Evolutionary conservation across 64 coral and sea anemone species (phyloP).

Genomic region (Montipora capricornis): DNA sequence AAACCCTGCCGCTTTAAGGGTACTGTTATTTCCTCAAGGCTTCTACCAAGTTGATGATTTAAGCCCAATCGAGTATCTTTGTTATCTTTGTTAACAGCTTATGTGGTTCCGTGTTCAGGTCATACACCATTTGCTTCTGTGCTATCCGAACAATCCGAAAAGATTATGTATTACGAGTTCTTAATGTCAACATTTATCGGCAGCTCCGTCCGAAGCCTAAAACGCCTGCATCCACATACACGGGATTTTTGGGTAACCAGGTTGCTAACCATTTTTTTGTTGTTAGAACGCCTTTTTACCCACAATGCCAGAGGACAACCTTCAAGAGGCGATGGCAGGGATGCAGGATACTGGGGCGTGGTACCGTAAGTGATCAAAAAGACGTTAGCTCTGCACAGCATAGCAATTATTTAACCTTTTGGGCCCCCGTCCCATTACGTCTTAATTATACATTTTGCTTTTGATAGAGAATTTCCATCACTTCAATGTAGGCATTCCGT

Average conservation of each 20-base stretch:
- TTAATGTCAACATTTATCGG: neutral
- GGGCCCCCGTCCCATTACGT: too few species aligned
- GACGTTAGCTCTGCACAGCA: neutral
- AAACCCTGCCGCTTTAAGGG: slow-evolving; percentile 59
- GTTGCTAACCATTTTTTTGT: neutral
- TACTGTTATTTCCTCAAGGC: neutral
- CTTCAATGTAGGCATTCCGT: too few species aligned
- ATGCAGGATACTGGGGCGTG: slow-evolving; percentile 34
- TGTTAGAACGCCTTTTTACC: slow-evolving; percentile 45
- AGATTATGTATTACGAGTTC: too few species aligned
- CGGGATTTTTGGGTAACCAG: too few species aligned
- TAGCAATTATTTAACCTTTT: neutral
- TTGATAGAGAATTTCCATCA: too few species aligned
- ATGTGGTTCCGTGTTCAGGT: too few species aligned
- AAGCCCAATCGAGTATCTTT: neutral
- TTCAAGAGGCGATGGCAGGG: slow-evolving; percentile 39
- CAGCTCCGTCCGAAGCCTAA: too few species aligned
- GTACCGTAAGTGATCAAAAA: slow-evolving; percentile 58
- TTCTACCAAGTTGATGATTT: neutral
- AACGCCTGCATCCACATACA: neutral
- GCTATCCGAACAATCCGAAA: too few species aligned
- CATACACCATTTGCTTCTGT: too few species aligned
- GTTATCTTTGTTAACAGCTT: neutral
- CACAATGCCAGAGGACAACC: slow-evolving; percentile 73
- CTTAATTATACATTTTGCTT: too few species aligned